phyloP scores from a whole-genome alignment of 2,113 vertebrate species.

The Glaucomys volans region DNA sequence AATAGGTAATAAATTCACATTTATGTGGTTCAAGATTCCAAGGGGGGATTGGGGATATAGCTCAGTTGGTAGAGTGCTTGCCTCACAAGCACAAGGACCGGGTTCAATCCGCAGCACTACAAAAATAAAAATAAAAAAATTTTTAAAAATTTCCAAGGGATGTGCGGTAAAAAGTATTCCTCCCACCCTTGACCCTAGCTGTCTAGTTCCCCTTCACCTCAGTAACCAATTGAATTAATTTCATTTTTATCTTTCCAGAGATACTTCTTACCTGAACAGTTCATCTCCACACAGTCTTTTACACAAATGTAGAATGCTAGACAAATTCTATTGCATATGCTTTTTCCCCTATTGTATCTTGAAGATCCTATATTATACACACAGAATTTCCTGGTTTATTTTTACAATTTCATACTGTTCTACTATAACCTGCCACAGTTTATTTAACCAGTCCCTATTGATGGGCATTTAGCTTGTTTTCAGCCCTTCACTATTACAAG shows the following conservation, averaged over 20 bases:
- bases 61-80: no score
- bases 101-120: no score
- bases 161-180: background rate
- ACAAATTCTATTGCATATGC: background rate
- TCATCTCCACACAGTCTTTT: background rate
- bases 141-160: no score
- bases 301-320: background rate
- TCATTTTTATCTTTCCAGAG: conserved; percentile 36
- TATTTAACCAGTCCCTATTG: background rate
- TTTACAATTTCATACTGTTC: conserved; percentile 7
- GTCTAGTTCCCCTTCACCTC: background rate
- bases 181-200: background rate
- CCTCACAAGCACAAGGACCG: no score
- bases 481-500: conserved; percentile 37
- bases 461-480: conserved; percentile 33
- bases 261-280: background rate
- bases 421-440: background rate
- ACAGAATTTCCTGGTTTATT: background rate
- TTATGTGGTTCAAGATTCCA: conserved; percentile 21
- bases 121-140: no score
- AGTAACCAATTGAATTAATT: background rate
- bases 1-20: conserved; percentile 32
- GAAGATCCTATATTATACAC: conserved; percentile 16
- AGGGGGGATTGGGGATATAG: no score
- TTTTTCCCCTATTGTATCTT: background rate